Evolutionary conservation across 30 jellyfish, hydroid and myxozoan species (phyloP).

Genomic region (Phacellophora camtschatica): DNA sequence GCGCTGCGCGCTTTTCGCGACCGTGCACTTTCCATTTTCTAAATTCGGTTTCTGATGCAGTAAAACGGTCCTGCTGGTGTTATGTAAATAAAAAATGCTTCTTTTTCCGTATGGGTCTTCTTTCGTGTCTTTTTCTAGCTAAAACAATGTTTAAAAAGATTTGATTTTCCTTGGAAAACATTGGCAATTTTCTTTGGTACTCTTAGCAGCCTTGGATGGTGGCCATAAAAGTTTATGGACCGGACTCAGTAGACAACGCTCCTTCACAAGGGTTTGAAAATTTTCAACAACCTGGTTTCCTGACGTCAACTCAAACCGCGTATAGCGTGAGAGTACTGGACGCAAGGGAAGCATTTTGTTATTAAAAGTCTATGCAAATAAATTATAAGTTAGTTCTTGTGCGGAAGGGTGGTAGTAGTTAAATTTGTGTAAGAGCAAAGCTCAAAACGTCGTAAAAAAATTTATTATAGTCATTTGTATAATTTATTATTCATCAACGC

Average conservation of each 20-base stretch:
- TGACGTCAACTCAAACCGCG: too few species aligned
- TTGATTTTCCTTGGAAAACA: slow-evolving; percentile 20
- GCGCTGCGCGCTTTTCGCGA: slow-evolving; percentile 37
- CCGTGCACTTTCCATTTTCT: slow-evolving; percentile 51
- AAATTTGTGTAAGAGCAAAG: too few species aligned
- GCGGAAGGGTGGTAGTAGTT: too few species aligned
- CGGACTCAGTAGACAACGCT: neutral
- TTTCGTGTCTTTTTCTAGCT: slow-evolving; percentile 43
- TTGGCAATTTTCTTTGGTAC: slow-evolving; percentile 8
- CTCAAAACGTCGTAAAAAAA: too few species aligned
- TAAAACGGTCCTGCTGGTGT: neutral
- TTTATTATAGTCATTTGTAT: too few species aligned
- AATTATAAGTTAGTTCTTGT: too few species aligned
- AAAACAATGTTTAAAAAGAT: neutral
- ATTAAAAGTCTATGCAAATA: too few species aligned
- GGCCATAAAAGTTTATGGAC: slow-evolving; percentile 39
- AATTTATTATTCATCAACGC: too few species aligned
- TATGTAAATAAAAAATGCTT: slow-evolving; percentile 4
- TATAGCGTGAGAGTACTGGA: too few species aligned
- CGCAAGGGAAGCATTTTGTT: too few species aligned
- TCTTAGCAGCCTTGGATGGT: slow-evolving; percentile 7
- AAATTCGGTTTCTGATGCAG: neutral
- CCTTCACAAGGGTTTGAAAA: too few species aligned
- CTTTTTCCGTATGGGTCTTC: slow-evolving; percentile 46
- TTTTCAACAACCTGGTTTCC: too few species aligned